Evolutionary conservation across 2,888 invertebrate species (phyloP), one percentile per base, ranked within the genome.

Genomic region (Dexiosoma caninum): DNA sequence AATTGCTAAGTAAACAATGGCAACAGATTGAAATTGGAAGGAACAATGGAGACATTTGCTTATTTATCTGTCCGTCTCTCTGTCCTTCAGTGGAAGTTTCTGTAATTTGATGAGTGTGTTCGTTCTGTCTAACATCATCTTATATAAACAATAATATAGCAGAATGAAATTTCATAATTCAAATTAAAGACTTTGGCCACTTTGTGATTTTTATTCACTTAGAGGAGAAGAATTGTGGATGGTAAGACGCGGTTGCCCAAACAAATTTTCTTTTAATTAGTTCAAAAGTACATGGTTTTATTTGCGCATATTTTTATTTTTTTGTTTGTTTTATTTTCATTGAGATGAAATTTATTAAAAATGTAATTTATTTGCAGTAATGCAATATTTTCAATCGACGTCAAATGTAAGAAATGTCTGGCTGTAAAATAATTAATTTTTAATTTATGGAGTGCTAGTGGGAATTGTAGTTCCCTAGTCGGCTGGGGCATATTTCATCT

Each of bases 1-100:
- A 67, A 67, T 59, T 67, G 23, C 51, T 40, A 10, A 42, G 16
- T 21, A 35, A 72, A 49, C 66, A 74, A 57, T 21, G 37, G 19
- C 23, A 75, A 19, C 40, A 49, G 19, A 46, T 8, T 46, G 14
- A 46, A 74, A 72, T 62, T 62, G 14, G 40, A 49, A 40, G 9
- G 21, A 49, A 51, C 37, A 66, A 51, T 51, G 30, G 40, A 60
- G 42, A 14, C 40, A n/a, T 19, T 60, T 30, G 35, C n/a, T n/a
- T n/a, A n/a, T 51, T 30, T 21, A 40, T 42, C 7, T 46, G 40
- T 21, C n/a, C 35, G 37, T 42, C 19, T 16, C 19, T 32, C 32
- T 60, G 44, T 9, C 12, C 57, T 49, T 70, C 46, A 35, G 49
- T 16, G 27, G 21, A 46, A 57, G 44, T 32, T 32, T 21, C 12